Evolutionary conservation across 2,113 vertebrate species (phyloP).

Genomic region (Nanger granti): DNA sequence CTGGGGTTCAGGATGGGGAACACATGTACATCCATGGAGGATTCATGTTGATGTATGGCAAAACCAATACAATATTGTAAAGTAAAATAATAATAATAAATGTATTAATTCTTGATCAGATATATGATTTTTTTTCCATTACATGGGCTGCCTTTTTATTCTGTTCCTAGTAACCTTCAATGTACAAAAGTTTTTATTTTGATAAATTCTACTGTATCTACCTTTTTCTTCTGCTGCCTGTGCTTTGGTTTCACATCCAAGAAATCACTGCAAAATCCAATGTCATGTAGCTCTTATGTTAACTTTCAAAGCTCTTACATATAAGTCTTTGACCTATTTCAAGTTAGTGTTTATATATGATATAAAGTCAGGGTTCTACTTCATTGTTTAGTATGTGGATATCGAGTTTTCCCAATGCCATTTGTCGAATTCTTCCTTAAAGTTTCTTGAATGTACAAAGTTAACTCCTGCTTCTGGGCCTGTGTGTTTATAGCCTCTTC

Average conservation of each 20-base stretch:
- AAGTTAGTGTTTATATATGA: not conserved
- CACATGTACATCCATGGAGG: too few species aligned
- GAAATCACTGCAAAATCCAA: not conserved
- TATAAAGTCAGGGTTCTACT: not conserved
- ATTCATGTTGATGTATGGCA: too few species aligned
- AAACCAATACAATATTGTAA: too few species aligned
- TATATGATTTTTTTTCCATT: not conserved
- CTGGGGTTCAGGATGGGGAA: too few species aligned
- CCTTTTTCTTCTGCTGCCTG: not conserved
- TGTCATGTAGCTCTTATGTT: not conserved
- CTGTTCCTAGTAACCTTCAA: not conserved
- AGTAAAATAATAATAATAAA: too few species aligned
- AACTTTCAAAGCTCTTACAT: not conserved
- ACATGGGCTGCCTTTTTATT: not conserved
- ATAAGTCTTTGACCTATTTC: not conserved
- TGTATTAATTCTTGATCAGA: not conserved
- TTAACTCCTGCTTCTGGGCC: not conserved
- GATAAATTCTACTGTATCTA: not conserved
- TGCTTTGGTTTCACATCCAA: not conserved
- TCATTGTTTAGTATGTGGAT: not conserved
- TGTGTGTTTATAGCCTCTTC: not conserved
- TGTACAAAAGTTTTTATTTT: not conserved
- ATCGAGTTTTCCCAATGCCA: not conserved
- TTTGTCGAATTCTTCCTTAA: not conserved
- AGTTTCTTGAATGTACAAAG: not conserved